Percentiles rank a stretch among this genome's conserved stretches.
These are phyloP conservation scores for Eupithecia vulgata DNA, from an alignment of 2,888 invertebrate species.

Conservation along the genomic window DNA sequence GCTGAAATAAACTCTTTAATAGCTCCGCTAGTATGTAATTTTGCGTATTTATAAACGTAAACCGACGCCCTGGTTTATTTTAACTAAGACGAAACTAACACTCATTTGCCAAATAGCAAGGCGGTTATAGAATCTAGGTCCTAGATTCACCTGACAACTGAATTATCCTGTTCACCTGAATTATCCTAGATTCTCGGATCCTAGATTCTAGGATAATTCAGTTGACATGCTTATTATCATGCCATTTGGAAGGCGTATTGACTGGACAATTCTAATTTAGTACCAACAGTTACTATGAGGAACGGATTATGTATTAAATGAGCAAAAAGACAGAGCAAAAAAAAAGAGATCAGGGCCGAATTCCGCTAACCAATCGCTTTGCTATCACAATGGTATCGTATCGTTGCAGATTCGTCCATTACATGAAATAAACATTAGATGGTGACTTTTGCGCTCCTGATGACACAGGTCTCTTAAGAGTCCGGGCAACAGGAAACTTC, in stretches of 20 bases:
- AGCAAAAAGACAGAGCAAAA: not conserved
- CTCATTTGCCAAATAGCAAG: constrained; percentile 1
- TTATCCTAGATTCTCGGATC: no score
- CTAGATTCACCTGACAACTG: no score
- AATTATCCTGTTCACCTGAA: no score
- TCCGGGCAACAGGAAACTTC: no score
- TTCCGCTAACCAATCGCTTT: no score
- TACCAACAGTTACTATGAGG: not conserved
- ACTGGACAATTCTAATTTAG: not conserved
- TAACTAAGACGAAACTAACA: not conserved
- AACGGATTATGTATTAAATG: not conserved
- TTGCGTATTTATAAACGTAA: constrained; percentile 7
- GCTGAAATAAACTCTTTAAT: not conserved
- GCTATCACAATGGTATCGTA: no score
- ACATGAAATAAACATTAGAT: no score
- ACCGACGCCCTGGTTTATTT: not conserved
- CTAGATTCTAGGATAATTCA: not conserved
- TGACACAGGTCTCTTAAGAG: no score
- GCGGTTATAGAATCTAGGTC: not conserved
- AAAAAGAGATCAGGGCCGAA: no score
- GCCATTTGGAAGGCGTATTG: not conserved
- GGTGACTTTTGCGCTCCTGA: no score
- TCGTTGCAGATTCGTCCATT: no score
- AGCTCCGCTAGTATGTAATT: not conserved
- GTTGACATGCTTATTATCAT: constrained; percentile 5